Conservation (phyloP, 2,888 invertebrate genomes). For the Agrotis puta region DNA sequence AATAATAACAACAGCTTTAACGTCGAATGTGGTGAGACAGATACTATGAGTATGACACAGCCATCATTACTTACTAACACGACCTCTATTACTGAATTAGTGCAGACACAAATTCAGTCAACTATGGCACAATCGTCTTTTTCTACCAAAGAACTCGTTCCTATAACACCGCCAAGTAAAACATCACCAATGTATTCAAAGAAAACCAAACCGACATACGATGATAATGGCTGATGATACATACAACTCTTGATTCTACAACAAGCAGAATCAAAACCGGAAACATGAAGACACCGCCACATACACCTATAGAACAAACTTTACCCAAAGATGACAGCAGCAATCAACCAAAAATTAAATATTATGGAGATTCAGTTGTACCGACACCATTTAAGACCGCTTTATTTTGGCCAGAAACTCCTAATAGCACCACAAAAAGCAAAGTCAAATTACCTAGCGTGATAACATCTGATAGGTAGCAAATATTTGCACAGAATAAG, state of each 20-base stretch:
- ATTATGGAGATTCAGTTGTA: conserved; percentile 18
- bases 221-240: neutral
- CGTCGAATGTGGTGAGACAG: neutral
- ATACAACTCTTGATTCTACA: neutral
- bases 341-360: conserved; percentile 1
- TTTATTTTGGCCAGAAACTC: conserved; percentile 21
- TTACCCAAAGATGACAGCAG: neutral
- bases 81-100: neutral
- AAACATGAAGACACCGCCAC: neutral
- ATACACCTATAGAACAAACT: neutral
- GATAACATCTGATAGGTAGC: neutral
- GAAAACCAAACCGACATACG: neutral
- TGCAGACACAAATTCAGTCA: neutral
- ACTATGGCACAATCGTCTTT: neutral
- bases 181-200: neutral
- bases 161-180: neutral
- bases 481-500: neutral
- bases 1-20: neutral
- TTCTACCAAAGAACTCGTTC: neutral
- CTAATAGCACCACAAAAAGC: neutral
- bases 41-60: conserved; percentile 1
- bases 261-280: neutral
- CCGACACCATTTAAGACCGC: conserved; percentile 32
- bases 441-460: conserved; percentile 2
- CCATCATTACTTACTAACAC: neutral